phyloP scores from a whole-genome alignment of 2,797 vertebrate genomes.

The Acomys russatus region DNA sequence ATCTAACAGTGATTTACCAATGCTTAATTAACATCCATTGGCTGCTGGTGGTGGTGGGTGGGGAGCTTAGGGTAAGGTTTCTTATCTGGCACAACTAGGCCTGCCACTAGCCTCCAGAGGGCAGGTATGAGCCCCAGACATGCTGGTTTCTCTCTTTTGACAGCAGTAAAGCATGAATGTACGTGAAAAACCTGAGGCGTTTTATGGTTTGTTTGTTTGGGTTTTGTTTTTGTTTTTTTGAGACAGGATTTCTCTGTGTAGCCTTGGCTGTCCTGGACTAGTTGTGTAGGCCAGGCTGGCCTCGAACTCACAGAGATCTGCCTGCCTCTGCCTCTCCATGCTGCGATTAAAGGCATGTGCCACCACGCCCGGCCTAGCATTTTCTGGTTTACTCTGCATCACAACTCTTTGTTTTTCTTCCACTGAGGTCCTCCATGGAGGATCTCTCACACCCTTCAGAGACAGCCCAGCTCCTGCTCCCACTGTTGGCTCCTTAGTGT shows the following conservation, averaged over 20 bases:
- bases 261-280: no score
- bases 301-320: no score
- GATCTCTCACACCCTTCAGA: not conserved
- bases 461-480: not conserved
- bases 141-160: not conserved
- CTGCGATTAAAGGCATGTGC: no score
- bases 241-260: no score
- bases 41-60: not conserved
- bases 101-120: not conserved
- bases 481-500: not conserved
- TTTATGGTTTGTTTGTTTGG: not conserved
- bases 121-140: not conserved
- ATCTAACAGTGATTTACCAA: not conserved
- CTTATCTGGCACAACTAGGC: not conserved
- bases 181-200: not conserved
- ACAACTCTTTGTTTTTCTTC: not conserved
- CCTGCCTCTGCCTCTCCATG: no score
- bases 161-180: not conserved
- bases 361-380: not conserved
- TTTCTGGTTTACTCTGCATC: not conserved
- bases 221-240: no score
- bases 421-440: rapidly evolving
- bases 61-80: not conserved
- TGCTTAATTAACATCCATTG: not conserved
- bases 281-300: no score